Evolutionary conservation across 2,797 vertebrate genomes (phyloP).

Genomic region (Notolepis coatsorum): DNA sequence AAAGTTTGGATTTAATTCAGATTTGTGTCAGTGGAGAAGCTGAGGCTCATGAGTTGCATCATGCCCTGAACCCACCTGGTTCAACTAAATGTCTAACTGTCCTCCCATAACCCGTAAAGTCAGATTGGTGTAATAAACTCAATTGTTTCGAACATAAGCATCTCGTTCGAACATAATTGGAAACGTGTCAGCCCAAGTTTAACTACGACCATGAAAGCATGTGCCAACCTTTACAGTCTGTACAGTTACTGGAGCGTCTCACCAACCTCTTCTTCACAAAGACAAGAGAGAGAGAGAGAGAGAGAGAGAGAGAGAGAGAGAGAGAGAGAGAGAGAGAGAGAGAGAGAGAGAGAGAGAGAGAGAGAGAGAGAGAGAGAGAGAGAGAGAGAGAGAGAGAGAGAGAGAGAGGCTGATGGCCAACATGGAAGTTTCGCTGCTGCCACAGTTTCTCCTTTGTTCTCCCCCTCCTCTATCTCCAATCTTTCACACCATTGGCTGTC

Average conservation of each 20-base stretch:
- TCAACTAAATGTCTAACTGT: conserved; percentile 23
- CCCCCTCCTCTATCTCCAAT: conserved; percentile 45
- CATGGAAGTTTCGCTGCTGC: conserved; percentile 50
- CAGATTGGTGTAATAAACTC: conserved; percentile 29
- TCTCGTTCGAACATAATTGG: conserved; percentile 28
- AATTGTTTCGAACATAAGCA: conserved; percentile 26
- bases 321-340: too few species aligned
- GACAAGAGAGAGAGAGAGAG: too few species aligned
- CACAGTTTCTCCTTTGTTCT: conserved; percentile 65
- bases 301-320: too few species aligned
- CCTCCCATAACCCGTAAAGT: conserved; percentile 38
- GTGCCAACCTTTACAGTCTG: conserved; percentile 21
- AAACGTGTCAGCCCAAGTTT: conserved; percentile 52
- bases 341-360: too few species aligned
- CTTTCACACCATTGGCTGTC: conserved; percentile 66
- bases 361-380: too few species aligned
- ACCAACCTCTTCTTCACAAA: too few species aligned
- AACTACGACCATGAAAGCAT: conserved; percentile 32
- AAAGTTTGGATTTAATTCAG: too few species aligned
- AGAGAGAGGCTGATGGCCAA: conserved; percentile 26
- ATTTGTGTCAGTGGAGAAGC: too few species aligned
- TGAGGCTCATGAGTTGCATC: conserved; percentile 11
- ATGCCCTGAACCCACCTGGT: conserved; percentile 27
- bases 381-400: too few species aligned
- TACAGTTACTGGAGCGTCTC: background rate